Percentiles rank a stretch among this genome's conserved stretches.
Evolutionary conservation across 2,888 invertebrate genomes (phyloP).

Genomic region (Lutraria lutraria): DNA sequence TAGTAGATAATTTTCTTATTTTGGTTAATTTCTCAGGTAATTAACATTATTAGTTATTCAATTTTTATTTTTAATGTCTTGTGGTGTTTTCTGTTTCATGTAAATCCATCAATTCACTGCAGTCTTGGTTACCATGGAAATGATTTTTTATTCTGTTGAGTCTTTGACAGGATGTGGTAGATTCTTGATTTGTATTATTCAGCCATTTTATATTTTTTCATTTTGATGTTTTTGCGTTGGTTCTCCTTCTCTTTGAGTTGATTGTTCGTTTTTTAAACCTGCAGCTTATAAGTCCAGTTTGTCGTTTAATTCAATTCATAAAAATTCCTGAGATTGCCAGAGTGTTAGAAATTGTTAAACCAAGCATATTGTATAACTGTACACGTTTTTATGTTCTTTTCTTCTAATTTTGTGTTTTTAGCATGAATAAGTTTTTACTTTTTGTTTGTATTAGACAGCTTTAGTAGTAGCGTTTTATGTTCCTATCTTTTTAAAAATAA

Average conservation of each 20-base stretch:
- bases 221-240: not conserved
- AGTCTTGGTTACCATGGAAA: not conserved
- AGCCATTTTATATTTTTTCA: not conserved
- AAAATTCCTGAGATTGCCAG: constrained; percentile 12
- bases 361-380: not conserved
- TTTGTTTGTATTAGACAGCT: constrained; percentile 33
- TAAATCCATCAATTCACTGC: not conserved
- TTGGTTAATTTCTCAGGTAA: not conserved
- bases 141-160: not conserved
- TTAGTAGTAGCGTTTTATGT: constrained; percentile 40
- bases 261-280: not conserved
- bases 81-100: not conserved
- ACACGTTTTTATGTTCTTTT: constrained; percentile 27
- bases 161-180: not conserved
- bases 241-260: not conserved
- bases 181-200: not conserved
- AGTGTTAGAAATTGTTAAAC: constrained; percentile 16
- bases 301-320: not conserved
- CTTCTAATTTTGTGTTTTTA: constrained; percentile 36
- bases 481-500: constrained; percentile 32
- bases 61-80: not conserved
- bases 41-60: not conserved
- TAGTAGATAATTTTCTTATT: not conserved
- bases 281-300: too few relatives aligned
- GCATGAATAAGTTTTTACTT: constrained; percentile 38